A percentile compares a stretch with the other conserved stretches of the same genome.
phyloP scores from a whole-genome alignment of 2,888 invertebrate species.

The Cataglyphis livida region DNA sequence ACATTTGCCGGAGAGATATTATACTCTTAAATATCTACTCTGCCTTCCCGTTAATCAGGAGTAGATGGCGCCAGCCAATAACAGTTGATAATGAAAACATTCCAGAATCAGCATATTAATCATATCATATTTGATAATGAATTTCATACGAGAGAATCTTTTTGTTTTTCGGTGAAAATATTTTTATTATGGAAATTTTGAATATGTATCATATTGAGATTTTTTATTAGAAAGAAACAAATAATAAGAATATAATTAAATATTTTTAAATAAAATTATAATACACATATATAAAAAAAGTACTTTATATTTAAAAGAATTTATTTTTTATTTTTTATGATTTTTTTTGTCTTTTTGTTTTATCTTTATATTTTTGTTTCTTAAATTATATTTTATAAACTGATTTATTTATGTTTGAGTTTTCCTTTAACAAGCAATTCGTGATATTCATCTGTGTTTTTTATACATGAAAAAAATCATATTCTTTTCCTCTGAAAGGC shows the following conservation, averaged over 20 bases:
- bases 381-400: neutral
- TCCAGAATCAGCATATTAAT: neutral
- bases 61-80: slow-evolving; percentile 56
- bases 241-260: neutral
- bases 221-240: neutral
- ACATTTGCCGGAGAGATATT: slow-evolving; percentile 28
- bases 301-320: neutral
- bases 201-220: neutral
- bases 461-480: neutral
- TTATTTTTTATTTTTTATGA: neutral
- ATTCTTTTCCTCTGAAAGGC: neutral
- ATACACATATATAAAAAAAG: neutral
- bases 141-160: neutral
- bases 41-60: slow-evolving; percentile 37
- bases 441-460: neutral
- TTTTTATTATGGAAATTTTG: neutral
- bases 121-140: neutral
- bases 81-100: slow-evolving; percentile 26
- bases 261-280: neutral
- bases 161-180: slow-evolving; percentile 15
- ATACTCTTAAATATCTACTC: neutral
- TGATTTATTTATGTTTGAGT: neutral
- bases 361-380: neutral
- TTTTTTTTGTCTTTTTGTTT: neutral
- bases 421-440: neutral